Percentiles rank a stretch among this genome's conserved stretches.
phyloP scores from a whole-genome alignment of 2,888 invertebrate genomes.

The Lasioglossum marginatum region DNA sequence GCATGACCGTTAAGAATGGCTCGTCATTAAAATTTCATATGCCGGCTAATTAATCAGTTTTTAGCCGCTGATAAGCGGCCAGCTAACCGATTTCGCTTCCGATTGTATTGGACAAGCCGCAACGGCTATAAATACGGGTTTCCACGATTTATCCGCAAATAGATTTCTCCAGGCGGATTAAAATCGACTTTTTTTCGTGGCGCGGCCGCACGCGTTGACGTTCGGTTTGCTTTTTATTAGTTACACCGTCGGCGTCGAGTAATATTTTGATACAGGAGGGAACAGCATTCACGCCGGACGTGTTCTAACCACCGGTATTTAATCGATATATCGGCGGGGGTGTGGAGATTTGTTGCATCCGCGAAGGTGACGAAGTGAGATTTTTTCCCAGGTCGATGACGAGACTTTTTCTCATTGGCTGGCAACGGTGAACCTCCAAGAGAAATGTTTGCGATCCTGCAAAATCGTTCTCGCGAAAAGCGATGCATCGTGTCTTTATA shows the following conservation, averaged over 20 bases:
- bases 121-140: constrained; percentile 32
- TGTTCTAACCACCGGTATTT: background rate
- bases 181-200: background rate
- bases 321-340: constrained; percentile 11
- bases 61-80: background rate
- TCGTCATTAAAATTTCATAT: constrained; percentile 32
- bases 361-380: background rate
- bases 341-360: background rate
- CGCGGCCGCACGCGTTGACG: background rate
- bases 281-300: constrained; percentile 2
- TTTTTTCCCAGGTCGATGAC: background rate
- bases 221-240: constrained; percentile 29
- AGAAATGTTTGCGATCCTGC: background rate
- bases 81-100: background rate
- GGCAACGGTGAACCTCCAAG: background rate
- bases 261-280: constrained; percentile 6
- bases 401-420: background rate
- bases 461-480: background rate
- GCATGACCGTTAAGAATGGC: background rate
- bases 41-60: constrained; percentile 27
- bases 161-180: constrained; percentile 39
- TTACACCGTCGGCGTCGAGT: constrained; percentile 4
- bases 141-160: constrained; percentile 40
- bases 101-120: background rate
- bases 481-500: background rate